A percentile compares a stretch with the other conserved stretches of the same genome.
Evolutionary conservation across 1,140 invertebrate genomes (phyloP).

Genomic region (Zeugodacus cucurbitae): DNA sequence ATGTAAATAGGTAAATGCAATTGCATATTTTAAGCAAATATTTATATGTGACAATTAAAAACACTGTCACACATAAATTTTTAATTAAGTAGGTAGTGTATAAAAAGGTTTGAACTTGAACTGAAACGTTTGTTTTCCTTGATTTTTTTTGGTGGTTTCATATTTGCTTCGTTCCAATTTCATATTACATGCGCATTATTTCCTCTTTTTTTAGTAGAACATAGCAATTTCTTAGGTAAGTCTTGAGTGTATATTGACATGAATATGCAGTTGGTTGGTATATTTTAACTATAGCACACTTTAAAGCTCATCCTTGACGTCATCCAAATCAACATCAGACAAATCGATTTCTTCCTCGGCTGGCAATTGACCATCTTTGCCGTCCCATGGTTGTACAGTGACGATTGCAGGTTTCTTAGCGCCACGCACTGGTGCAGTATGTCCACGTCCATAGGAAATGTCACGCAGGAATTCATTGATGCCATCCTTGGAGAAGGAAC

Average conservation of each 20-base stretch:
- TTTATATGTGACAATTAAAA: neutral
- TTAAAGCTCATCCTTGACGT: slow-evolving; percentile 86
- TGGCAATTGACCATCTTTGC: slow-evolving; percentile 92
- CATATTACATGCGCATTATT: too few relatives aligned
- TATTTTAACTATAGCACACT: neutral
- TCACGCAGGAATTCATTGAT: slow-evolving; percentile 96
- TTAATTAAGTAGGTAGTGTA: neutral
- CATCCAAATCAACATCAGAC: slow-evolving; percentile 90
- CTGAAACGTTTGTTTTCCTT: neutral
- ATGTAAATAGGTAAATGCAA: slow-evolving; percentile 13
- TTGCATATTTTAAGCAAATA: neutral
- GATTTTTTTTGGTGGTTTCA: slow-evolving; percentile 36
- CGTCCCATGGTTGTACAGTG: slow-evolving; percentile 90
- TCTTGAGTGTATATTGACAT: too few relatives aligned
- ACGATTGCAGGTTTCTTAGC: slow-evolving; percentile 84
- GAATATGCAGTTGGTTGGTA: neutral
- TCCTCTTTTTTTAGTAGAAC: neutral
- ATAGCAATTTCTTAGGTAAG: neutral
- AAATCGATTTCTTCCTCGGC: slow-evolving; percentile 93
- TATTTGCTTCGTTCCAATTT: neutral
- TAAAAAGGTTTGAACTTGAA: slow-evolving; percentile 1
- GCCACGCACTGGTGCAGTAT: slow-evolving; percentile 89
- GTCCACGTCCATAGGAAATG: slow-evolving; percentile 93
- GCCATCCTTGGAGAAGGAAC: slow-evolving; percentile 94
- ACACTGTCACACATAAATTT: neutral